phyloP scores from a whole-genome alignment of 2,888 invertebrate genomes.

The Endomychus coccineus region DNA sequence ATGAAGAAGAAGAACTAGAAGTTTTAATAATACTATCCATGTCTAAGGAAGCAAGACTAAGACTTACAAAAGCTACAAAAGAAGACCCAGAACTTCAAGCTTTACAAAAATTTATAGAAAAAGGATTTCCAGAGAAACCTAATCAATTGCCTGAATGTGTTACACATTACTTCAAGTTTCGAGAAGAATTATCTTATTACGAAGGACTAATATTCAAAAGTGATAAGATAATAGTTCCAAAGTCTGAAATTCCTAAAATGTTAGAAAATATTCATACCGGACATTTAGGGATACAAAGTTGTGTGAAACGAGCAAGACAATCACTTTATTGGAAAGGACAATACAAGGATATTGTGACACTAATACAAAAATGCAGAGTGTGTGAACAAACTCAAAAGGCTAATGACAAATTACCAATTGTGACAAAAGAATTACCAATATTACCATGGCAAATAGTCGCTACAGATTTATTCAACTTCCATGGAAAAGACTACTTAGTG shows the following conservation, averaged over 20 bases:
- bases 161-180: slow-evolving; percentile 8
- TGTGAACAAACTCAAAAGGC: slow-evolving; percentile 9
- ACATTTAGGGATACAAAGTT: slow-evolving; percentile 14
- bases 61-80: no score
- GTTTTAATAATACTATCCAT: slow-evolving; percentile 4
- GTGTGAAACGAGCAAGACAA: slow-evolving; percentile 13
- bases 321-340: slow-evolving; percentile 13
- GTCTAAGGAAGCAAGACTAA: slow-evolving; percentile 1
- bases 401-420: no score
- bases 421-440: slow-evolving; percentile 9
- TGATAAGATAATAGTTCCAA: no score
- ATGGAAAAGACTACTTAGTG: slow-evolving; percentile 10
- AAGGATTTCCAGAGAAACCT: slow-evolving; percentile 5
- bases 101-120: no score
- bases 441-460: slow-evolving; percentile 14
- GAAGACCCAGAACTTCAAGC: no score
- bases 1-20: slow-evolving; percentile 6
- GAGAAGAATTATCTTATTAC: slow-evolving; percentile 4
- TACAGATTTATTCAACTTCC: slow-evolving; percentile 9
- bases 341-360: slow-evolving; percentile 10
- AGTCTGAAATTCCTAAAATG: no score
- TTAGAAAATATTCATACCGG: slow-evolving; percentile 11
- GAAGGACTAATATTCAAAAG: slow-evolving; percentile 1
- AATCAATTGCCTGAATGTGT: slow-evolving; percentile 1
- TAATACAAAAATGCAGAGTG: slow-evolving; percentile 8